phyloP scores from a whole-genome alignment of 2,797 vertebrate species.

The Notamacropus eugenii region DNA sequence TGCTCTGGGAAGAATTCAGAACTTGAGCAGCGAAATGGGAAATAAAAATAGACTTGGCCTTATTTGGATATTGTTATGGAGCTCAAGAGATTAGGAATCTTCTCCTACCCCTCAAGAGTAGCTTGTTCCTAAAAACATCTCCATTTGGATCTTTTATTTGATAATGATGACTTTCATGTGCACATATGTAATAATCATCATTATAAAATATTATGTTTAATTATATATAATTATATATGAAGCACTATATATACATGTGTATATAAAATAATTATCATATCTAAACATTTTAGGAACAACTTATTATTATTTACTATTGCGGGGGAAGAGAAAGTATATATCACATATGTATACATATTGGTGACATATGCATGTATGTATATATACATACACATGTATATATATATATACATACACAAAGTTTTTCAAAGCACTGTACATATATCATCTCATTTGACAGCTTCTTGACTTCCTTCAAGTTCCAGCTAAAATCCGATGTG shows the following conservation, averaged over 20 bases:
- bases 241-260: background rate
- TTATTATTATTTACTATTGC: background rate
- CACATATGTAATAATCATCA: background rate
- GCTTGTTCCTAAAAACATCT: background rate
- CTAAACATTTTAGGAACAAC: background rate
- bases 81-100: background rate
- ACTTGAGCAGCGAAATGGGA: fast-evolving
- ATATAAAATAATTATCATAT: background rate
- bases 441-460: background rate
- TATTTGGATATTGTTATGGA: fast-evolving
- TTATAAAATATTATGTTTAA: background rate
- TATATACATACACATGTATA: too few species aligned
- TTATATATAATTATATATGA: background rate
- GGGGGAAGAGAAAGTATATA: background rate
- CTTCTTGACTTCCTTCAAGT: background rate
- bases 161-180: background rate
- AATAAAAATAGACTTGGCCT: fast-evolving
- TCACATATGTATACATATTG: background rate
- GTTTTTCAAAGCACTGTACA: background rate
- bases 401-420: too few species aligned
- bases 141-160: background rate
- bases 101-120: background rate
- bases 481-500: background rate
- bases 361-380: too few species aligned
- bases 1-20: too few species aligned